Percentiles rank a stretch among this genome's conserved stretches.
Evolutionary conservation across 23 tunicate genomes (phyloP).

Genomic region (Diplosoma virens): DNA sequence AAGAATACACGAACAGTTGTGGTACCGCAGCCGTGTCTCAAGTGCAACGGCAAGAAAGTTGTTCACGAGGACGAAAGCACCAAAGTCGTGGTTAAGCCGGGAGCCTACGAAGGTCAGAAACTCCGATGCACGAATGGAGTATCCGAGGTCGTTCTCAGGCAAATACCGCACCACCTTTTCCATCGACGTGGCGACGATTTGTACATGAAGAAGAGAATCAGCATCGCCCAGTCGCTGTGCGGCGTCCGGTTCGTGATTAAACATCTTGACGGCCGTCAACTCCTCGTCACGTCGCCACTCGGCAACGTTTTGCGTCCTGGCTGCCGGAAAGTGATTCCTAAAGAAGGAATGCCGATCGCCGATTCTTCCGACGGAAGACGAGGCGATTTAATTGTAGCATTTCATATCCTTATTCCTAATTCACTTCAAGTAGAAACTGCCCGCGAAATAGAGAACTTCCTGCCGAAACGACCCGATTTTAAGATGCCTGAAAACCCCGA

Average conservation of each 20-base stretch:
- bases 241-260: conserved; percentile 30
- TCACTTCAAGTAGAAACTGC: neutral
- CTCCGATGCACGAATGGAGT: neutral
- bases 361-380: conserved; percentile 6
- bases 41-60: conserved; percentile 6
- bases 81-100: conserved; percentile 3
- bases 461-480: conserved; percentile 32
- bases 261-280: conserved; percentile 56
- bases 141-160: neutral
- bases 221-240: conserved; percentile 47
- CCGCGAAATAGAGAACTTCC: conserved; percentile 15
- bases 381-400: conserved; percentile 52
- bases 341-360: conserved; percentile 65
- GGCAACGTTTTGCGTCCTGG: conserved; percentile 48
- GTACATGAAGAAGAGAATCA: conserved; percentile 32
- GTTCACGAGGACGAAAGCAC: neutral
- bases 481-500: neutral
- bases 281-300: conserved; percentile 13
- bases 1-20: neutral
- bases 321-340: conserved; percentile 31
- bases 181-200: conserved; percentile 53
- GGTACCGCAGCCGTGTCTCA: neutral
- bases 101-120: conserved; percentile 23
- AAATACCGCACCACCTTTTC: conserved; percentile 36
- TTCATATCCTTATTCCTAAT: conserved; percentile 54